Percentiles rank a stretch among this genome's conserved stretches.
phyloP scores from a whole-genome alignment of 2,113 vertebrate species.

The Tichodroma muraria region DNA sequence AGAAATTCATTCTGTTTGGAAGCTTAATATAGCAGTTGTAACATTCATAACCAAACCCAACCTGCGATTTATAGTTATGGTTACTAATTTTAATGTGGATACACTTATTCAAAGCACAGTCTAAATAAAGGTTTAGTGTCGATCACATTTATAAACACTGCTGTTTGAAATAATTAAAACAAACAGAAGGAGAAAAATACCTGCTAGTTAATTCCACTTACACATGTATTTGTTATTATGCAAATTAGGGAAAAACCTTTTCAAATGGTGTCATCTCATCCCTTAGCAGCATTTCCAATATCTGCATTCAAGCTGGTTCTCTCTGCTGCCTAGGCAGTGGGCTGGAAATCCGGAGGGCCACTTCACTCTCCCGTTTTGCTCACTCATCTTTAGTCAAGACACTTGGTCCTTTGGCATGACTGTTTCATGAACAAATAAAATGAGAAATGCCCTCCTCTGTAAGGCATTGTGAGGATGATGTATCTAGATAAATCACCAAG shows the following conservation, averaged over 20 bases:
- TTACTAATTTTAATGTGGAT: constrained; percentile 50
- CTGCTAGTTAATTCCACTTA: constrained; percentile 52
- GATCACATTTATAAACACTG: constrained; percentile 65
- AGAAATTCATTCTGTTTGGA: neutral
- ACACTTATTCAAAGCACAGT: constrained; percentile 56
- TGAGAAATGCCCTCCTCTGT: neutral
- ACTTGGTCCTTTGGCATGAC: neutral
- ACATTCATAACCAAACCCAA: neutral
- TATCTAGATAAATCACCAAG: neutral
- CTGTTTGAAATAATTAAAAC: constrained; percentile 63
- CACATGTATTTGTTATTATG: constrained; percentile 55
- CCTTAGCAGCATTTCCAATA: neutral
- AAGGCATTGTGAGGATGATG: neutral
- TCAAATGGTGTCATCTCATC: neutral
- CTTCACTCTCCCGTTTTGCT: neutral
- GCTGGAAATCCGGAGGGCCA: neutral
- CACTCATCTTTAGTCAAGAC: neutral
- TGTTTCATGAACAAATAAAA: neutral
- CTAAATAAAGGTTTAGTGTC: constrained; percentile 61
- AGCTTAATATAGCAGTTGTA: constrained; percentile 7
- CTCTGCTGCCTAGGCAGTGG: neutral
- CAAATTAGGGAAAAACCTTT: constrained; percentile 50
- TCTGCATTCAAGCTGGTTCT: neutral
- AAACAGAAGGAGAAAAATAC: constrained; percentile 39
- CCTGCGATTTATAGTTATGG: constrained; percentile 29